Base-by-base conservation (phyloP, 2,888 invertebrate species). In the Smittia sp. region DNA sequence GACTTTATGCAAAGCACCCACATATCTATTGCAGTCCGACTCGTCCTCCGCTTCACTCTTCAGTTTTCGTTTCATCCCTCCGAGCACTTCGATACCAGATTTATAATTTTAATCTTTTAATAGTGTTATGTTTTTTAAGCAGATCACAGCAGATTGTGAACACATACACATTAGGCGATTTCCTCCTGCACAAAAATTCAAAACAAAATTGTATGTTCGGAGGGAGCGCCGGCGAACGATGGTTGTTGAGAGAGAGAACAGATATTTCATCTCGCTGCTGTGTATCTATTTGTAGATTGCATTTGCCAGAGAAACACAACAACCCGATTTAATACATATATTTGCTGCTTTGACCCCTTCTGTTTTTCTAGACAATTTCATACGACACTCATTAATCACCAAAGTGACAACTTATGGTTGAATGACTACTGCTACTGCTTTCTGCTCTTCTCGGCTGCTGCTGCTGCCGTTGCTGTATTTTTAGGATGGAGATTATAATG, bases 21-120 rank as follows among this genome's bases (percentile, higher is more conserved):
- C 63, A 27, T 69, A 25, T 24, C 58, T 18, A 22, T 58, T 58
- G 15, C 58, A 58, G 58, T 58, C 20, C 52, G 15, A 52, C 11
- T 11, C 46, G 15, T 18, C 58, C 58, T 7, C 11, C 58, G 58
- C 22, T 11, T 18, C 58, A 20, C 18, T 22, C 18, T 22, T 58
- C 58, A 52, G 11, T 11, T 9, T 9, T 9, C 39, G 39, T 39
- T 39, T 39, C 39, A 39, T 39, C 11, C 39, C 7, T 11, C 39
- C 7, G 39, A 39, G 7, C n/a, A 6, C 32, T 32, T 32, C 32
- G 32, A 69, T 54, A 52, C 52, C 69, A 69, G 54, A 52, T 69
- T 69, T 69, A 69, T 69, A 69, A 69, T 69, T 69, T 69, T 69
- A 69, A 69, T 69, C 69, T 54, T 54, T 69, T 69, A 69, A 52